Evolutionary conservation across 2,797 vertebrate genomes (phyloP).

Genomic region (Pogonophryne albipinna): DNA sequence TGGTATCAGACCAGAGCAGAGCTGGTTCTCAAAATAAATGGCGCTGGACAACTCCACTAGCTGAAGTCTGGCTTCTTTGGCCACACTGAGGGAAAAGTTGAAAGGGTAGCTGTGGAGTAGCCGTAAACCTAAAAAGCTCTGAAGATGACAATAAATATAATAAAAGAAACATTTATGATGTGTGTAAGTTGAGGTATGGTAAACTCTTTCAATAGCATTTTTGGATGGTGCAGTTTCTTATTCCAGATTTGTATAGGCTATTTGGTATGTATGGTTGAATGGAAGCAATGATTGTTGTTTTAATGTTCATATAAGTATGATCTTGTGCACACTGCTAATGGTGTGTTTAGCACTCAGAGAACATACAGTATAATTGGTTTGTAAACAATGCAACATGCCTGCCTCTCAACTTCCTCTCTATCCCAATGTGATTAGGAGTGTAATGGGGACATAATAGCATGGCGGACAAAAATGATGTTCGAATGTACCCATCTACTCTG

Average conservation of each 20-base stretch:
- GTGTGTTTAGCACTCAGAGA: conserved; percentile 43
- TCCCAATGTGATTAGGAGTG: conserved; percentile 56
- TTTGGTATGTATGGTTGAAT: conserved; percentile 51
- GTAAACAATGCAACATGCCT: conserved; percentile 53
- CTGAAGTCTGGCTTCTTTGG: conserved; percentile 46
- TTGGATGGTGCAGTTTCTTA: neutral
- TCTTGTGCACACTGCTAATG: conserved; percentile 49
- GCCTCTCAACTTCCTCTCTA: conserved; percentile 29
- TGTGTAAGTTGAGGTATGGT: neutral
- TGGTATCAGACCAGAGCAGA: conserved; percentile 54
- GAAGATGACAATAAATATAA: conserved; percentile 21
- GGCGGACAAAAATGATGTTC: conserved; percentile 53
- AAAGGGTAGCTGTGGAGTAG: conserved; percentile 15
- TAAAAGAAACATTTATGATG: conserved; percentile 15
- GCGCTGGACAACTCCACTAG: conserved; percentile 48
- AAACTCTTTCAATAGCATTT: neutral
- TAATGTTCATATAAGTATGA: conserved; percentile 42
- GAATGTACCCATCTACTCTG: conserved; percentile 17
- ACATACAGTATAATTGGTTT: conserved; percentile 58
- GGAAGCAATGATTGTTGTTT: conserved; percentile 37
- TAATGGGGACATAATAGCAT: conserved; percentile 65
- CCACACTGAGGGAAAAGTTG: conserved; percentile 14
- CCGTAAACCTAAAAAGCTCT: conserved; percentile 1
- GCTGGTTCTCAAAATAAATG: conserved; percentile 65
- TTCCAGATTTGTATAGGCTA: neutral